Evolutionary conservation across 1,140 invertebrate genomes (phyloP).

Genomic region (Telenomus remus): DNA sequence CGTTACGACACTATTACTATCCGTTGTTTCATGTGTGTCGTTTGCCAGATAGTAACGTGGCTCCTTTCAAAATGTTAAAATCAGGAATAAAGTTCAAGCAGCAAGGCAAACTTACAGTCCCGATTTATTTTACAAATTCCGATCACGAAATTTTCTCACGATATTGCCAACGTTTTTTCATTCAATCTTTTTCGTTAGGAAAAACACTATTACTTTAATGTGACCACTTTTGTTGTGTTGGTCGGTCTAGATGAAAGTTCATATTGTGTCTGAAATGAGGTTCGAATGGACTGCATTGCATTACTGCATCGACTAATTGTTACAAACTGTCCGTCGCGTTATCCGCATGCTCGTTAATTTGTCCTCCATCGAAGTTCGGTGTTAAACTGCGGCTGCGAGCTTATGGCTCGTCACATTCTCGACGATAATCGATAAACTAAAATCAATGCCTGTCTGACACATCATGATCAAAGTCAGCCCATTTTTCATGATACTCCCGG

Average conservation of each 20-base stretch:
- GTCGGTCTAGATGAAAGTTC: no score
- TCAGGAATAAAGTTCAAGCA: constrained; percentile 11
- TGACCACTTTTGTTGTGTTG: no score
- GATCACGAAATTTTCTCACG: no score
- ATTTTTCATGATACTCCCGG: constrained; percentile 16
- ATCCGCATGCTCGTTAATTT: constrained; percentile 54
- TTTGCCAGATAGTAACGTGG: constrained; percentile 6
- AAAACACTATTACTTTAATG: no score
- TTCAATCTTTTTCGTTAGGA: no score
- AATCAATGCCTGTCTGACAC: constrained; percentile 28
- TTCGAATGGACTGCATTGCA: constrained; percentile 19
- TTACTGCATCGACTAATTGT: constrained; percentile 54
- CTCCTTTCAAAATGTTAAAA: constrained; percentile 29
- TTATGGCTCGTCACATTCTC: constrained; percentile 45
- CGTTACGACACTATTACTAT: constrained; percentile 45
- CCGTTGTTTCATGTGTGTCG: constrained; percentile 37
- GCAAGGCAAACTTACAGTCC: neutral
- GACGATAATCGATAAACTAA: constrained; percentile 47
- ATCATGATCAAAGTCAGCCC: constrained; percentile 24
- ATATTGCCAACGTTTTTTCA: no score
- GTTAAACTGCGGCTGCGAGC: constrained; percentile 49
- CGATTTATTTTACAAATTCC: neutral
- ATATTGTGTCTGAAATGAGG: constrained; percentile 2
- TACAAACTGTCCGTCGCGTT: constrained; percentile 55
- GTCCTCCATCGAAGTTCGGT: constrained; percentile 34